Evolutionary conservation across 2,888 invertebrate genomes (phyloP), one percentile per base, ranked within the genome.

Genomic region (Ceriagrion tenellum): DNA sequence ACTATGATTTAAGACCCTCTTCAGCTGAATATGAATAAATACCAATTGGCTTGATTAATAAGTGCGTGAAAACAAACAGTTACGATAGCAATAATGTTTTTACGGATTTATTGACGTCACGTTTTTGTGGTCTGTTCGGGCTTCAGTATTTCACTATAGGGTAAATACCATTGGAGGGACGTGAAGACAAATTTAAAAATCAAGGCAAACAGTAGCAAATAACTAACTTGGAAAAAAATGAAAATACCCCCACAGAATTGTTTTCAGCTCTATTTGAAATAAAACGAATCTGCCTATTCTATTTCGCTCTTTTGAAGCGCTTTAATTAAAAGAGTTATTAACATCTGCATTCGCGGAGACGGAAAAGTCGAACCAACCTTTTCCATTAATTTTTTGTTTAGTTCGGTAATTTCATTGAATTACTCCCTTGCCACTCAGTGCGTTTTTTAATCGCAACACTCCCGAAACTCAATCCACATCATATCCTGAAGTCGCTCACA

Each of bases 401-500:
- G 35, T 6, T 59, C 81, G 81, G 81, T 35, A 35, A 81, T 81
- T 81, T 81, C 81, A 81, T 81, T 35, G 81, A 81, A 81, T 30
- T 81, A 81, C 30, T 81, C 30, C 26, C 8, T 35, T 18, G 35
- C 81, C 35, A 81, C 81, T 81, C 16, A 35, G 35, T 30, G 35
- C 35, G 26, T 81, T 81, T 81, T 35, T 81, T 12, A 81, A 16
- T 59, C 13, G 81, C 35, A n/a, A 35, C 81, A 35, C 30, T 81
- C 81, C 81, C n/a, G 81, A 81, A 81, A 81, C 35, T 81, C 81
- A 35, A 10, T 81, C 81, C 35, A 81, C 23, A 81, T 81, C 81
- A 81, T 35, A 81, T 35, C 35, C 81, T 35, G 35, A 35, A 81
- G 81, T 81, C 81, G 13, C 35, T 35, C 47, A 47, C 8, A 16